Conservation (phyloP, 2,888 invertebrate species). For the Pandemis heparana region DNA sequence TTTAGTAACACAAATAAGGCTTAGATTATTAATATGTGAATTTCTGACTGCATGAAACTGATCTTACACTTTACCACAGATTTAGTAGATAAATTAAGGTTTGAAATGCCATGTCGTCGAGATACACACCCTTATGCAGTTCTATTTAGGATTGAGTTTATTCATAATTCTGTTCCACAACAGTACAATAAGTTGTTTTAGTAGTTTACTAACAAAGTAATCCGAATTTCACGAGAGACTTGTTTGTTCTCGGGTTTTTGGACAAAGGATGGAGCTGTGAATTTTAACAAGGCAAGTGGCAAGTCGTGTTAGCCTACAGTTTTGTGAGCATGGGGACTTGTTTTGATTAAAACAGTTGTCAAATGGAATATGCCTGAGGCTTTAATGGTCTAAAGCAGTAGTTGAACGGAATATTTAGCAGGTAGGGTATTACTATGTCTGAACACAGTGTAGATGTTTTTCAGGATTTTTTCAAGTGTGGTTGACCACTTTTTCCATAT, state of each 20-base stretch:
- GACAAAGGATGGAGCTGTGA: constrained; percentile 70
- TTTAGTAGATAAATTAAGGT: not conserved
- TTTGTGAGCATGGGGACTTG: constrained; percentile 56
- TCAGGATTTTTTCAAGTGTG: too few species aligned
- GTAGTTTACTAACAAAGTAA: constrained; percentile 65
- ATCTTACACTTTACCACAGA: constrained; percentile 14
- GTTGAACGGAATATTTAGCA: too few species aligned
- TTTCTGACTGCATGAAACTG: not conserved
- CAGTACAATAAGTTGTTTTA: constrained; percentile 44
- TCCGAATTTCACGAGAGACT: constrained; percentile 76
- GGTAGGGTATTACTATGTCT: too few species aligned
- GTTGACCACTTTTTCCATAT: too few species aligned
- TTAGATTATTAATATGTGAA: not conserved
- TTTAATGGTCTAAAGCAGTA: too few species aligned
- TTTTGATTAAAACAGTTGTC: constrained; percentile 54
- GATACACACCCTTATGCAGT: not conserved
- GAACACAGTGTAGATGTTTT: too few species aligned
- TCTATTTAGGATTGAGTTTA: constrained; percentile 1
- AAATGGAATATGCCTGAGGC: constrained; percentile 6
- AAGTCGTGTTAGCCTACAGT: constrained; percentile 62
- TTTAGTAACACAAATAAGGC: constrained; percentile 1
- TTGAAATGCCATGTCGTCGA: not conserved
- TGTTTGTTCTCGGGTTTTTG: constrained; percentile 72
- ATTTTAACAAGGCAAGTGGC: constrained; percentile 76
- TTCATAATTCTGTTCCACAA: not conserved